Conservation (phyloP, 2,888 invertebrate genomes). For the Rhabditoides inermis region DNA sequence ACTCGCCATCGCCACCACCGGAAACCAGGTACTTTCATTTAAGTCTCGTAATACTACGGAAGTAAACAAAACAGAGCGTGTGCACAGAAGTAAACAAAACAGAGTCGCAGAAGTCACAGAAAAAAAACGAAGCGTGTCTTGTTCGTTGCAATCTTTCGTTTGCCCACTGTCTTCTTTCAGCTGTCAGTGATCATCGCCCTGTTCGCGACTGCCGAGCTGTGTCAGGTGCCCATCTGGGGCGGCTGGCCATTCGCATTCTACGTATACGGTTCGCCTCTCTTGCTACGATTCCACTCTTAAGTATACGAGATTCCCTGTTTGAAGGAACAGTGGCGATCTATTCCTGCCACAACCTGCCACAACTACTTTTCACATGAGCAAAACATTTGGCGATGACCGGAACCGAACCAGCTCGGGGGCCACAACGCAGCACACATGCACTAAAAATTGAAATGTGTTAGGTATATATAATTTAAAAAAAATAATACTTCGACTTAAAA, state of each 20-base stretch:
- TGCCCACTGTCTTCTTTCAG: too few species aligned
- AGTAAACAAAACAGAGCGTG: background rate
- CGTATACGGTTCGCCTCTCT: constrained; percentile 28
- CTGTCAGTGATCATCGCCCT: constrained; percentile 48
- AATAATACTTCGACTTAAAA: background rate
- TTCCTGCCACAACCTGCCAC: too few species aligned
- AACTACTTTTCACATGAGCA: too few species aligned
- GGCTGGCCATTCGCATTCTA: constrained; percentile 52
- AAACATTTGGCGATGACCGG: too few species aligned
- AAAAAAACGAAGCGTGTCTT: background rate
- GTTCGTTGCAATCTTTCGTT: too few species aligned
- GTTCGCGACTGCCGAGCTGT: constrained; percentile 49
- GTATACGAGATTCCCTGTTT: background rate
- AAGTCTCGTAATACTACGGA: background rate
- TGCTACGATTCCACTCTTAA: background rate
- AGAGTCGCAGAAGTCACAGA: background rate
- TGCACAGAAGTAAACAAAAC: background rate
- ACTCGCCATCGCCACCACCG: constrained; percentile 47
- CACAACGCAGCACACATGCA: too few species aligned
- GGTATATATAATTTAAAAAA: too few species aligned
- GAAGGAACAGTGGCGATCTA: background rate
- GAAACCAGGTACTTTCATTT: constrained; percentile 36
- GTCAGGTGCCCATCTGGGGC: constrained; percentile 40
- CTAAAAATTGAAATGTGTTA: too few species aligned
- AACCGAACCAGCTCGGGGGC: too few species aligned